Evolutionary conservation across 2,888 invertebrate genomes (phyloP).

Genomic region (Orthosia incerta): DNA sequence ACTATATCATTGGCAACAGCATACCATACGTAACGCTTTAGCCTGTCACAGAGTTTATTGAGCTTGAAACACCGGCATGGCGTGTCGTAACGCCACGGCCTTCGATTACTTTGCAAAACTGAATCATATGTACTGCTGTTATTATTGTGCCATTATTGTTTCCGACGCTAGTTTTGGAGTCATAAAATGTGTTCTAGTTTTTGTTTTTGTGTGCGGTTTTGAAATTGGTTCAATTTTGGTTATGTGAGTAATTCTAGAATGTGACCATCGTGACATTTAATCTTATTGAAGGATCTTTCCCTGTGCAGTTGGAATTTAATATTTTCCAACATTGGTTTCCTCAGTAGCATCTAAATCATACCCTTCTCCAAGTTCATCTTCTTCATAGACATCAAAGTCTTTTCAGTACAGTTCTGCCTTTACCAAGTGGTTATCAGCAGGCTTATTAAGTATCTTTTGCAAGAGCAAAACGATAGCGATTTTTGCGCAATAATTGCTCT

Average conservation of each 20-base stretch:
- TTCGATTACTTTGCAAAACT: conserved; percentile 67
- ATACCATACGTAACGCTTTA: conserved; percentile 24
- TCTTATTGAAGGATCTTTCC: background rate
- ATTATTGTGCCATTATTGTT: conserved; percentile 56
- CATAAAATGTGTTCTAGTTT: conserved; percentile 44
- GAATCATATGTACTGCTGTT: conserved; percentile 60
- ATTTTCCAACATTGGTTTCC: background rate
- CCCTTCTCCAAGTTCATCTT: background rate
- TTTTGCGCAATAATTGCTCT: too few species aligned
- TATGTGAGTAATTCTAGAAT: background rate
- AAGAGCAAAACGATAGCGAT: too few species aligned
- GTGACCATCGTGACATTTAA: background rate
- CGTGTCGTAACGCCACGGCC: conserved; percentile 57
- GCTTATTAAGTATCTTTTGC: too few species aligned
- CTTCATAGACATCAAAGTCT: background rate
- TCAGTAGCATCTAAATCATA: background rate
- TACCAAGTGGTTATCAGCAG: background rate
- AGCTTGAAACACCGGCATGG: conserved; percentile 52
- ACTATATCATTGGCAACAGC: conserved; percentile 19
- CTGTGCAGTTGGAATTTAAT: background rate
- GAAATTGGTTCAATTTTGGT: conserved; percentile 8
- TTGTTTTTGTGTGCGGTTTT: conserved; percentile 27
- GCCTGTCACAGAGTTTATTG: conserved; percentile 54
- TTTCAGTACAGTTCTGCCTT: background rate
- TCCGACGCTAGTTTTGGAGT: conserved; percentile 23